A percentile compares a stretch with the other conserved stretches of the same genome.
These are phyloP conservation scores for Pluvianellus socialis DNA, from an alignment of 2,113 vertebrate genomes.

Conservation along the genomic window DNA sequence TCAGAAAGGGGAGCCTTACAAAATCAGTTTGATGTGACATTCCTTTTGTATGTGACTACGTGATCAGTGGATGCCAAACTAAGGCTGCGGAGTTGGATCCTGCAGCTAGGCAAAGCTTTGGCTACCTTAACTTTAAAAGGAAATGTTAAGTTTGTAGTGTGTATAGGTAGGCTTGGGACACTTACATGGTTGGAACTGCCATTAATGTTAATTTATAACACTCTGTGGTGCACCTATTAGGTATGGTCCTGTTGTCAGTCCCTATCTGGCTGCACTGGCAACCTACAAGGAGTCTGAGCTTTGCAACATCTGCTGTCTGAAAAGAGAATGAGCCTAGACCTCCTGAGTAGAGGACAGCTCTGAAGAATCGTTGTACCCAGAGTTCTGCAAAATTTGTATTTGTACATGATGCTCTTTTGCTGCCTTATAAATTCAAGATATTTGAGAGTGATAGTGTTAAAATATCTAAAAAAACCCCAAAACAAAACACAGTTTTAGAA, in stretches of 20 bases:
- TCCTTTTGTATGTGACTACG: neutral
- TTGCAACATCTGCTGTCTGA: conserved; percentile 9
- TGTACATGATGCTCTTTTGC: neutral
- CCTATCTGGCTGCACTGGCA: neutral
- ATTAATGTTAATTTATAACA: neutral
- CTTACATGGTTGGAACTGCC: neutral
- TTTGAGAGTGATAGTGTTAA: neutral
- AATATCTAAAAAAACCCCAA: neutral
- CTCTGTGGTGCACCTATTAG: neutral
- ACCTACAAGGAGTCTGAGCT: neutral
- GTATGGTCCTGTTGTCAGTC: neutral
- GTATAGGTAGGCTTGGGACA: neutral
- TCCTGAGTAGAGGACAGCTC: neutral
- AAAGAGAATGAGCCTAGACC: neutral
- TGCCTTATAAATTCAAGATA: neutral
- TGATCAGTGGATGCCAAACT: neutral
- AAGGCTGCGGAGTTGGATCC: neutral
- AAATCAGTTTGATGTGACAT: neutral
- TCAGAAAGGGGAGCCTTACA: neutral
- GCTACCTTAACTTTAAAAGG: neutral
- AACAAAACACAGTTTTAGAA: neutral
- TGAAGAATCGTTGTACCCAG: neutral
- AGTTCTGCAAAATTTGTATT: neutral
- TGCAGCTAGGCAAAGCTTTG: neutral
- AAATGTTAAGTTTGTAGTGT: neutral